Base-by-base conservation (phyloP, 2,113 vertebrate species). In the Leucopsar rothschildi region DNA sequence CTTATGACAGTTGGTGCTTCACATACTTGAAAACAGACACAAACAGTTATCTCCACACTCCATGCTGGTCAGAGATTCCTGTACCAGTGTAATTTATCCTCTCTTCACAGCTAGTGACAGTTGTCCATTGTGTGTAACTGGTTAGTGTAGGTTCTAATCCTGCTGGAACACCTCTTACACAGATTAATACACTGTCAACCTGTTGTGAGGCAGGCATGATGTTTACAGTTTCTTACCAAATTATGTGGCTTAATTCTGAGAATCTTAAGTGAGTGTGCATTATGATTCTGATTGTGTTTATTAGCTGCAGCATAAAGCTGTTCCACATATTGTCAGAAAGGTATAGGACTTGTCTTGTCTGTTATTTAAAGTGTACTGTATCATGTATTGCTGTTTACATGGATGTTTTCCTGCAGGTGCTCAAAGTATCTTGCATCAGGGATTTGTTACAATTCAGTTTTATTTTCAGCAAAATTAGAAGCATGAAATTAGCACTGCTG, bases 361-460 rank as follows among this genome's bases (percentile, higher is more conserved):
- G 96, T 97, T 97, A 96, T 97, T 98, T 98, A 96, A 97, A 95
- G 92, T 86, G 97, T 96, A 97, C 97, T 97, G 97, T 97, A 95
- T 92, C 86, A 87, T 37, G 66, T 96, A 96, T 97, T 95, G 93
- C 96, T 98, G 98, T 98, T 98, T 98, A 98, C 98, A 97, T 79
- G 95, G 93, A 94, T 15, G 4, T 96, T 97, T 96, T 97, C 73
- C 86, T 97, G 93, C 88, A 17, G 97, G 97, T 96, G 95, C 98
- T 98, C 91, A 31, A 94, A 96, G 95, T 95, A 95, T 97, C 98
- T 98, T 92, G 93, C 95, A 92, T 98, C 98, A 98, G 98, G 98
- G 98, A 98, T 95, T 96, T 97, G 97, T 92, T 97, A 92, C 88
- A 93, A 93, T 86, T 95, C 88, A 95, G 33, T 96, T 96, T 97